Evolutionary conservation across 2,888 invertebrate species (phyloP).

Genomic region (Xanthorhoe spadicearia): DNA sequence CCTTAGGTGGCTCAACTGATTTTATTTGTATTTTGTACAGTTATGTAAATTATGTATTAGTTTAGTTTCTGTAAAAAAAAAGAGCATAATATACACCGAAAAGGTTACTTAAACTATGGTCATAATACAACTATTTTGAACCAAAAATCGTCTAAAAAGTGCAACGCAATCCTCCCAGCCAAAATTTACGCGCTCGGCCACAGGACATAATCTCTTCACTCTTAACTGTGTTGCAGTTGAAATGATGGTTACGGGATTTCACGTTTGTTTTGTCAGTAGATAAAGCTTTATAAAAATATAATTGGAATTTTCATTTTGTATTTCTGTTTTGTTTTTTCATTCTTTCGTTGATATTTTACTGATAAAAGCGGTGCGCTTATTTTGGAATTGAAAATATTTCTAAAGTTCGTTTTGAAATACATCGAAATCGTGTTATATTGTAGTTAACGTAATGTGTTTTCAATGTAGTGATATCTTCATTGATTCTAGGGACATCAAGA

Average conservation of each 20-base stretch:
- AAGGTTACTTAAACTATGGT: background rate
- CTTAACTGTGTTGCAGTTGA: slow-evolving; percentile 58
- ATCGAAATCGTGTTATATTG: too few relatives aligned
- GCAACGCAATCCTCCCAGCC: slow-evolving; percentile 12
- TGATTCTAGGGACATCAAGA: too few relatives aligned
- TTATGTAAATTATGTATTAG: too few relatives aligned
- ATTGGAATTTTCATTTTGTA: background rate
- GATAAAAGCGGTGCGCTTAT: background rate
- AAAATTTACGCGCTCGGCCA: slow-evolving; percentile 61
- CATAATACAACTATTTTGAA: background rate
- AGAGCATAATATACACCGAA: too few relatives aligned
- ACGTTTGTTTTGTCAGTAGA: slow-evolving; percentile 14
- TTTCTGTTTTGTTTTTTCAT: background rate
- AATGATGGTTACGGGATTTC: slow-evolving; percentile 32
- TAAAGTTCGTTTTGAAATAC: too few relatives aligned
- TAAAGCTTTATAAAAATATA: slow-evolving; percentile 8
- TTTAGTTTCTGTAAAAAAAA: too few relatives aligned
- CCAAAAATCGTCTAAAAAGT: slow-evolving; percentile 14
- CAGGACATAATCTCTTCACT: slow-evolving; percentile 70
- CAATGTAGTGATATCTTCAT: too few relatives aligned
- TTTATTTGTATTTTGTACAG: too few relatives aligned
- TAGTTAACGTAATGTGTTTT: too few relatives aligned
- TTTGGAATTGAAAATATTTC: too few relatives aligned
- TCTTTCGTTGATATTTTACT: background rate
- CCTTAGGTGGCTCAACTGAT: too few relatives aligned